phyloP scores from a whole-genome alignment of 2,113 vertebrate genomes.

The Catharus bicknelli region DNA sequence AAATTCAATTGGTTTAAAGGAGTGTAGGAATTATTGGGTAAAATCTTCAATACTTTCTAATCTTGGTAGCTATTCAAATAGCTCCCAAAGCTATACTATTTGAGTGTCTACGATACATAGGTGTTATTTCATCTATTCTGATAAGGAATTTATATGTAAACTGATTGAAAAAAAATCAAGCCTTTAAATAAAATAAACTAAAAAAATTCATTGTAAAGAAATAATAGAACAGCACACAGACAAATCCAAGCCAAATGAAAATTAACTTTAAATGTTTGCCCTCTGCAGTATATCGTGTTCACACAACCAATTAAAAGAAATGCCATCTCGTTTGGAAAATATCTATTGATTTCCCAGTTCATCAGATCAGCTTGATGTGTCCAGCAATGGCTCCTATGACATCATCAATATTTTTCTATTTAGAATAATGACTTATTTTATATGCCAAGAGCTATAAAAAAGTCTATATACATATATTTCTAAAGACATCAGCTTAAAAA shows the following conservation, averaged over 20 bases:
- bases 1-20: not conserved
- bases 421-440: slow-evolving; percentile 83
- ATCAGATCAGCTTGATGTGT: slow-evolving; percentile 79
- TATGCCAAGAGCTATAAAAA: slow-evolving; percentile 79
- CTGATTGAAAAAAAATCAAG: not conserved
- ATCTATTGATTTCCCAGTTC: slow-evolving; percentile 80
- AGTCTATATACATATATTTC: slow-evolving; percentile 76
- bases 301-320: slow-evolving; percentile 79
- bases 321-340: slow-evolving; percentile 79
- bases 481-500: slow-evolving; percentile 70
- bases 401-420: slow-evolving; percentile 85
- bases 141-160: slow-evolving; percentile 14
- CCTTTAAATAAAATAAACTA: not conserved
- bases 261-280: slow-evolving; percentile 67
- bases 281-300: slow-evolving; percentile 66
- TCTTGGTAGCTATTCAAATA: slow-evolving; percentile 10
- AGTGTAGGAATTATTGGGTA: not conserved
- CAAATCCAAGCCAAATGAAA: slow-evolving; percentile 64
- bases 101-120: not conserved
- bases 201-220: not conserved
- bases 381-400: slow-evolving; percentile 75
- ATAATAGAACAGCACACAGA: slow-evolving; percentile 2
- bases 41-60: slow-evolving; percentile 38
- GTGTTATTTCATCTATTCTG: slow-evolving; percentile 11
- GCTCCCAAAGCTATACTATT: slow-evolving; percentile 16